Base-by-base conservation (phyloP, 2,888 invertebrate genomes). In the Rhingia campestris region DNA sequence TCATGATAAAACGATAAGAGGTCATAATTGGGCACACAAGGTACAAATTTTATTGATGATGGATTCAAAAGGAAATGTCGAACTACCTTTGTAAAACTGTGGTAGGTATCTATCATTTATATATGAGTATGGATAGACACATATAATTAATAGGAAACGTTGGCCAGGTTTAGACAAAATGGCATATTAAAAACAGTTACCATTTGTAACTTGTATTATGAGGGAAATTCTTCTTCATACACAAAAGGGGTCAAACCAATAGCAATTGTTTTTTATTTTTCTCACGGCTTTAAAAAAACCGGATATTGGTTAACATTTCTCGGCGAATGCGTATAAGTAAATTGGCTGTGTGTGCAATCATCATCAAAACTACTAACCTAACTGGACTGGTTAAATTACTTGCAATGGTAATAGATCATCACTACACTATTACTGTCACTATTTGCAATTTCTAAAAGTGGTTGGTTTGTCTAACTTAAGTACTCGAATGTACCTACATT, bases 401-500 rank as follows among this genome's bases (percentile, higher is more conserved):
- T 22, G 22, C 22, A 22, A 2, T 22, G 22, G 1, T n/a, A n/a
- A 22, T 22, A 22, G 22, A n/a, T 22, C 1, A 22, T 22, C 22
- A 22, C 22, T 22, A 2, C 22, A 22, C 4, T 10, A n/a, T 4
- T 35, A 33, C 14, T n/a, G 37, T 4, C 12, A 4, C 10, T 51
- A 41, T 81, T 81, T 70, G 70, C 59, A 76, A 76, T 81, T 81
- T 81, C 81, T 76, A 76, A 81, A 81, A 69, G 32, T 53, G 37
- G 2, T 32, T 4, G 32, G 39, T 22, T 22, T 22, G 22, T 6
- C 9, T 0, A 3, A 14, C 12, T 47, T 47, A 12, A 14, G 47
- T 3, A 14, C 14, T 12, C 47, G 12, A 7, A 12, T 12, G 47
- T 14, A 47, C 14, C 14, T 45, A 6, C 12, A 2, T 12, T n/a